These are phyloP conservation scores for Camptogramma bilineatum DNA, from an alignment of 2,888 invertebrate species.

Conservation along the genomic window DNA sequence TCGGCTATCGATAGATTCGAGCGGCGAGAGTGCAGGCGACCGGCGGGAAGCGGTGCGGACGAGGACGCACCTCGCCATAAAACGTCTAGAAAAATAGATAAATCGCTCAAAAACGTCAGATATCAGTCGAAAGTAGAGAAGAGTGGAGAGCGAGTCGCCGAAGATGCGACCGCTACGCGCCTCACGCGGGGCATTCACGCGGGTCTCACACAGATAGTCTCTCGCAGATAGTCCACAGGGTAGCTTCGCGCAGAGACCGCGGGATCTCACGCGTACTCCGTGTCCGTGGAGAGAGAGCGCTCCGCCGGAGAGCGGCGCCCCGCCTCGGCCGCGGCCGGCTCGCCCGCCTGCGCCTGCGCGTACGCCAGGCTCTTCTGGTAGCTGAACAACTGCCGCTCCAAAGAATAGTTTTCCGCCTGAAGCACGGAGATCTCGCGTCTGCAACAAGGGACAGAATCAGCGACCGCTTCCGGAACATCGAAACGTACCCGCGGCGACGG, in stretches of 20 bases:
- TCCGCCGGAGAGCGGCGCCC: conserved; percentile 83
- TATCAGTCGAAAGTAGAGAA: conserved; percentile 82
- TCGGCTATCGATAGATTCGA: conserved; percentile 84
- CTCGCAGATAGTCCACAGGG: conserved; percentile 22
- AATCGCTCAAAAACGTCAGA: conserved; percentile 85
- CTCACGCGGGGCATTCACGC: conserved; percentile 14
- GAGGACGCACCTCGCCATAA: conserved; percentile 84
- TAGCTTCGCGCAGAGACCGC: conserved; percentile 13
- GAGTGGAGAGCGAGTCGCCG: conserved; percentile 63
- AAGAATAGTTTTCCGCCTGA: conserved; percentile 93
- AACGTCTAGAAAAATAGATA: conserved; percentile 86
- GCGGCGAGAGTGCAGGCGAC: conserved; percentile 84
- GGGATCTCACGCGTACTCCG: conserved; percentile 89
- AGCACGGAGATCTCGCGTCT: conserved; percentile 92
- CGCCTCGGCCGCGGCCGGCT: conserved; percentile 69
- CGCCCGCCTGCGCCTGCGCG: conserved; percentile 87
- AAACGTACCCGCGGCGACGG: background rate
- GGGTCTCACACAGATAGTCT: conserved; percentile 36
- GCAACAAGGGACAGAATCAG: conserved; percentile 52
- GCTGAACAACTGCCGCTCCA: conserved; percentile 93
- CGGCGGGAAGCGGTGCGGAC: conserved; percentile 83
- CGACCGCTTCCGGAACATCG: conserved; percentile 41
- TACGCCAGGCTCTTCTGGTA: conserved; percentile 92
- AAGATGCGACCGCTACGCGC: conserved; percentile 50
- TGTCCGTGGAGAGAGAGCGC: conserved; percentile 88